Evolutionary conservation across 2,113 vertebrate genomes (phyloP).

Genomic region (Pseudorhombus dupliciocellatus): DNA sequence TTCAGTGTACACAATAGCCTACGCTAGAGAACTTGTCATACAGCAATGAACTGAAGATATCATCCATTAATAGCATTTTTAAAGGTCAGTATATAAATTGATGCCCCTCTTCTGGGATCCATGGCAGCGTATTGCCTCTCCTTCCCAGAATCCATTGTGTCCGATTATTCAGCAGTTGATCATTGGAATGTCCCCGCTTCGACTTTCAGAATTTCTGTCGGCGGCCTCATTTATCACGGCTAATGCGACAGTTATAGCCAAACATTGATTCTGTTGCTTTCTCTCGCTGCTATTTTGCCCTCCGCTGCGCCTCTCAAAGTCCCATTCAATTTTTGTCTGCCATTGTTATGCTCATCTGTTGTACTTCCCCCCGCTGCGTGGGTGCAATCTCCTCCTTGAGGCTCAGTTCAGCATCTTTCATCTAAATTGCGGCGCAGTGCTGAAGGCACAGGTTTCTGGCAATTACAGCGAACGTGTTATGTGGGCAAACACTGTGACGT

Average conservation of each 20-base stretch:
- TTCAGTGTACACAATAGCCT: slow-evolving; percentile 17
- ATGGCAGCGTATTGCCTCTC: slow-evolving; percentile 56
- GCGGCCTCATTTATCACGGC: slow-evolving; percentile 57
- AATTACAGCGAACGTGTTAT: slow-evolving; percentile 30
- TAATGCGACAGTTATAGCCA: slow-evolving; percentile 69
- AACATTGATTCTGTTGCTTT: slow-evolving; percentile 68
- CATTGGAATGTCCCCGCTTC: slow-evolving; percentile 51
- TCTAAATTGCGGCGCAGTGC: slow-evolving; percentile 21
- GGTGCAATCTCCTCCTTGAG: slow-evolving; percentile 47
- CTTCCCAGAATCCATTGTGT: slow-evolving; percentile 68
- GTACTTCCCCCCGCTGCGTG: slow-evolving; percentile 12
- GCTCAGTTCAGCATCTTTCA: slow-evolving; percentile 47
- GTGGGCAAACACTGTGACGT: slow-evolving; percentile 6
- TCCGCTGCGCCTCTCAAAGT: slow-evolving; percentile 44
- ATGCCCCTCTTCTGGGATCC: slow-evolving; percentile 56
- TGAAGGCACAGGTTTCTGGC: slow-evolving; percentile 22
- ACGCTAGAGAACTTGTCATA: slow-evolving; percentile 27
- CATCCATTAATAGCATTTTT: slow-evolving; percentile 60
- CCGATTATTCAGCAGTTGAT: slow-evolving; percentile 69
- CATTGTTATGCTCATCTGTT: slow-evolving; percentile 50
- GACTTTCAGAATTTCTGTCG: slow-evolving; percentile 50
- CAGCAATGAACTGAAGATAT: slow-evolving; percentile 53
- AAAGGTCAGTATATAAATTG: slow-evolving; percentile 72
- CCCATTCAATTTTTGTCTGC: slow-evolving; percentile 41
- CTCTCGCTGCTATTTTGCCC: slow-evolving; percentile 39